Base-by-base conservation (phyloP, 2,113 vertebrate species). In the Corythornis madagascariensis region DNA sequence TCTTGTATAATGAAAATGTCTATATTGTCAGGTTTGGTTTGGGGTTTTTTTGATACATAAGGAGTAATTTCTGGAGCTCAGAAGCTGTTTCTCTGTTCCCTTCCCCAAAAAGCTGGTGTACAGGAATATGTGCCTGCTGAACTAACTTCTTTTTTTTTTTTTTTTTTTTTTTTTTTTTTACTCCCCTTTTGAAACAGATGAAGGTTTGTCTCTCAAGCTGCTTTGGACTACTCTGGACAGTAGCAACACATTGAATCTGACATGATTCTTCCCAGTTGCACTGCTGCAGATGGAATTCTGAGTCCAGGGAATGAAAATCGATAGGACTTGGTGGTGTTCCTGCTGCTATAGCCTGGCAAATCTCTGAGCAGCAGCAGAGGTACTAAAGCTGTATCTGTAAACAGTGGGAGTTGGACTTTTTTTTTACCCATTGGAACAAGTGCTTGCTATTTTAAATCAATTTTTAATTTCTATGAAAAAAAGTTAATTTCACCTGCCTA, bases 281-380 rank as follows among this genome's bases (percentile, higher is more conserved):
- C 25, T 73, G 71, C 84, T 93, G 47, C 74, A 76, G 63, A 55
- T 89, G 84, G 63, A 73, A 85, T 92, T 93, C 57, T 63, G 69
- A 80, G 60, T 75, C 26, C 16, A 71, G 71, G 71, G 71, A 87
- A 84, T 83, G 64, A 89, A 83, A 89, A 80, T 35, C 63, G 71
- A 64, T 73, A 77, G 29, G 42, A 74, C 22, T 60, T 65, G 22
- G 47, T 2, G 15, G 17, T 60, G 33, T 73, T 93, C 67, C 24
- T 76, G 70, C 76, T 92, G 55, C 77, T 47, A 2, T 25, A 55
- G 77, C 42, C 60, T 24, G 25, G 59, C 17, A 43, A 53, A 63
- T 73, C 83, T 85, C 50, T 66, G 40, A 82, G 50, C 55, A 70
- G 77, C 77, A 80, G 61, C 55, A 70, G 21, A 90, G 74, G 59